These are phyloP conservation scores for Psittacula cyanocephala DNA, from an alignment of 2,113 vertebrate genomes.

Conservation along the genomic window DNA sequence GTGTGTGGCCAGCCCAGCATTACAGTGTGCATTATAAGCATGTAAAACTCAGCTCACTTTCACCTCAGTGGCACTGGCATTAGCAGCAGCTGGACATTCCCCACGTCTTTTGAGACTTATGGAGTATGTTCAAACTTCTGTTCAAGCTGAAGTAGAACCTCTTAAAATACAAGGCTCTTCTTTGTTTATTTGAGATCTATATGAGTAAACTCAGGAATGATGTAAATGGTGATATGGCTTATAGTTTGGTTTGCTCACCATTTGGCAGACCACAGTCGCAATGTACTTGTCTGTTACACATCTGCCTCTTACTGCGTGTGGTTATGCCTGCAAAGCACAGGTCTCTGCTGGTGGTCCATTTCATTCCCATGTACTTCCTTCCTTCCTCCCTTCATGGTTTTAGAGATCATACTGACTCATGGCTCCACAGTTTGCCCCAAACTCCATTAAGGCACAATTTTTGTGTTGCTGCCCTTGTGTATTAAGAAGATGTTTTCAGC, in stretches of 20 bases:
- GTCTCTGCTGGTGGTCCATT: background rate
- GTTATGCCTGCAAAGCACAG: background rate
- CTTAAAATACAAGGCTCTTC: background rate
- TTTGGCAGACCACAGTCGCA: background rate
- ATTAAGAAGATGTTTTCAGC: background rate
- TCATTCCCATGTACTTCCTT: background rate
- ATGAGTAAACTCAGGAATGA: background rate
- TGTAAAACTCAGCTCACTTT: background rate
- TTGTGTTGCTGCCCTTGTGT: accelerated
- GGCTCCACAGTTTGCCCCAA: background rate
- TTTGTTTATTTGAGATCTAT: background rate
- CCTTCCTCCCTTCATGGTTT: background rate
- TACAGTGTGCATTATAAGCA: background rate
- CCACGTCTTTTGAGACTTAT: background rate
- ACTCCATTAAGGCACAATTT: background rate
- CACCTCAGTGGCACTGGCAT: background rate
- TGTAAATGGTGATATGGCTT: background rate
- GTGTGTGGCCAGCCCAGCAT: background rate
- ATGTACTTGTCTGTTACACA: accelerated
- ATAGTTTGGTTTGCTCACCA: background rate
- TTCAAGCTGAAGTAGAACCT: background rate
- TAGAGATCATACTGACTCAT: background rate
- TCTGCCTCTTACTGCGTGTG: background rate
- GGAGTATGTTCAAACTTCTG: background rate
- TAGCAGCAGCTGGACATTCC: background rate